Evolutionary conservation across 2,797 vertebrate genomes (phyloP), one percentile per base, ranked within the genome.

Genomic region (Menidia menidia): DNA sequence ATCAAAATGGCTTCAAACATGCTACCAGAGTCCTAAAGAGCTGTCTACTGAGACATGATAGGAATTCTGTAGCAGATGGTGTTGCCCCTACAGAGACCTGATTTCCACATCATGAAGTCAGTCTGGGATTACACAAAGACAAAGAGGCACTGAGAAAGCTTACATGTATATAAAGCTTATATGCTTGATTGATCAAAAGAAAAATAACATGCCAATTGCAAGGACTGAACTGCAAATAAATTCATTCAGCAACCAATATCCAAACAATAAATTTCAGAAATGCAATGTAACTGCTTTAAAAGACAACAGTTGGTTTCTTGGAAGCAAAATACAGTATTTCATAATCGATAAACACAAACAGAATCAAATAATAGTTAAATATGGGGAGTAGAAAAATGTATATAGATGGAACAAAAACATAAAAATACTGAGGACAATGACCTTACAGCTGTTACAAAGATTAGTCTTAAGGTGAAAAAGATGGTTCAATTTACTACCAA

Each of bases 11-110:
- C 48, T 42, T 60, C 64, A 68, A 54, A 60, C 51, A 59, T 32
- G 42, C 45, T 66, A 41, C 10, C 35, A 30, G 51, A 61, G 64
- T 53, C 64, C 54, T 59, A 77, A 54, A 77, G 48, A 63, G 48
- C 41, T 31, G 45, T 68, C 47, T 68, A 31, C 53, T 42, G 64
- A 58, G 63, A 50, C 32, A 7, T 30, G 18, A 48, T n/a, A 48
- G 32, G 43, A 48, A 59, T 63, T 58, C 52, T 59, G 33, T n/a
- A 72, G 60, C 68, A 77, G 68, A 64, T 77, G 54, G 64, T 14
- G 41, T 44, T 31, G 62, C 25, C 57, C 57, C 62, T n/a, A 19
- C 62, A 57, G 68, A 57, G 52, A 19, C 44, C 18, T 44, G 43
- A 73, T 55, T 3, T 35, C 35, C 54, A 63, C 39, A 63, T 54